phyloP scores from a whole-genome alignment of 2,113 vertebrate genomes.

The Cercopithecus mona region DNA sequence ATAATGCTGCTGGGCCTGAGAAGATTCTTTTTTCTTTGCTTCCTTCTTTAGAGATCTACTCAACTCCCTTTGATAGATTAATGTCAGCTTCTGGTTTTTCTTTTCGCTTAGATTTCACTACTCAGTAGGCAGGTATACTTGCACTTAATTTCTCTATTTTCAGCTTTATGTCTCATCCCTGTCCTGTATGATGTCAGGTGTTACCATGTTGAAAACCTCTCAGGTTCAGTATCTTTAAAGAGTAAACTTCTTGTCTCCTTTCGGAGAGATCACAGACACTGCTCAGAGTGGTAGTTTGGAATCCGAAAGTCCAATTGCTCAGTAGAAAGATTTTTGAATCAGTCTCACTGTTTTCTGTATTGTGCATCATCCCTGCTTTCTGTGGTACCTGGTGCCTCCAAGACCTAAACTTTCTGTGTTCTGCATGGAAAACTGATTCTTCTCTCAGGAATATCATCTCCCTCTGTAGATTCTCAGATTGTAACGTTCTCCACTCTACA shows the following conservation, averaged over 20 bases:
- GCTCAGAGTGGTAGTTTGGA: background rate
- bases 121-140: background rate
- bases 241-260: background rate
- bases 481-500: background rate
- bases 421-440: background rate
- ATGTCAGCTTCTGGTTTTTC: background rate
- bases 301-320: background rate
- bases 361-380: background rate
- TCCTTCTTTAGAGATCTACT: slow-evolving; percentile 15
- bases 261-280: background rate
- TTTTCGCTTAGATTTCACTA: background rate
- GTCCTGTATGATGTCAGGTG: background rate
- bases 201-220: background rate
- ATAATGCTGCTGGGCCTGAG: background rate
- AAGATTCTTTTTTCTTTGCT: background rate
- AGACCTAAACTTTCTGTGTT: background rate
- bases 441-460: background rate
- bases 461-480: background rate
- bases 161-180: background rate
- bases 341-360: background rate
- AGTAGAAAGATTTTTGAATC: background rate
- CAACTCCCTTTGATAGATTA: background rate
- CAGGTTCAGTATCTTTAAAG: background rate
- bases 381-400: background rate
- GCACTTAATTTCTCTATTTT: background rate